Base-by-base conservation (phyloP, 92 coral and sea anemone genomes). In the Metridium senile region DNA sequence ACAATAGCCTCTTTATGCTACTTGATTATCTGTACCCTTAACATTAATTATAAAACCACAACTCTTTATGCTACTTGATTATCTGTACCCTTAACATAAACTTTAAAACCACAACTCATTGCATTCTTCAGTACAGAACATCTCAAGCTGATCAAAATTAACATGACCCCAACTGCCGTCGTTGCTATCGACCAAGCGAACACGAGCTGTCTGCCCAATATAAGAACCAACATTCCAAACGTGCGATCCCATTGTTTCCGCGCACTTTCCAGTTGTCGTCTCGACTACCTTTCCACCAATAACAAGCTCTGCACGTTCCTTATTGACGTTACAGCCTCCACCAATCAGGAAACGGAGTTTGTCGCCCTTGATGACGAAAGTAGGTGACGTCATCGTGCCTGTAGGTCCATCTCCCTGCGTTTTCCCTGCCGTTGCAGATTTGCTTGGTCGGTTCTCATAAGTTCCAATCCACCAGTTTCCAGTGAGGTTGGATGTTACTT, bases 121-220 rank as follows among this genome's bases (percentile, higher is more conserved):
- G n/a, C 49, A 39, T 39, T 6, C 49, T 39, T 39, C 8, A 13
- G 49, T 39, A 13, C 49, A 39, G 49, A 39, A 39, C 49, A 39
- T 39, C 17, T 54, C 59, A 21, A 78, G 58, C 23, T 78, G 74
- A 58, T 78, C 82, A 29, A 68, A 66, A 56, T 78, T 78, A 6
- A 78, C 47, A 64, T 67, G 75, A 4, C 82, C 82, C 82, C 82
- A 78, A 11, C 65, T 29, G 1, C 76, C 51, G 13, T 47, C 45
- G 25, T 49, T 39, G 22, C 11, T 27, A 34, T 76, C 81, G 23
- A 78, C 82, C 77, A 78, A 54, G 13, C 82, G 25, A 51, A 78
- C 33, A n/a, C 23, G 58, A 17, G 76, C 82, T 31, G 39, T 49
- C 30, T 19, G 51, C 0, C 82, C 76, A 16, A 45, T 46, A 27